Evolutionary conservation across 1,140 invertebrate genomes (phyloP).

Genomic region (Neodiprion fabricii): DNA sequence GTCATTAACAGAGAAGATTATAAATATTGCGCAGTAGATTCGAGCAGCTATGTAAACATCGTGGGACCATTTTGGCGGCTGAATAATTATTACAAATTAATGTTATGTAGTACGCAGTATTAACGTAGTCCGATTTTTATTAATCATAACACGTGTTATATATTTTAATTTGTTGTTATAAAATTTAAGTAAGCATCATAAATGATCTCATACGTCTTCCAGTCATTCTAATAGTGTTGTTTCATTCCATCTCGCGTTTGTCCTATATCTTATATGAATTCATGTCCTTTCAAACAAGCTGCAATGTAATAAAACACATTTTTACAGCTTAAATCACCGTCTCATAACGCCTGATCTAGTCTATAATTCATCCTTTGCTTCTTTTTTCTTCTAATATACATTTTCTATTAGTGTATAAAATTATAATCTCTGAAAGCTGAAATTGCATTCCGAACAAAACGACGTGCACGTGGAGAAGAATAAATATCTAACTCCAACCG

Average conservation of each 20-base stretch:
- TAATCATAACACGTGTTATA: neutral
- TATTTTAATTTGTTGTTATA: constrained; percentile 20
- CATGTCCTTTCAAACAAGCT: neutral
- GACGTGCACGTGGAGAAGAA: too few species aligned
- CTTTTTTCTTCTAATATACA: too few species aligned
- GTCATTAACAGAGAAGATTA: neutral
- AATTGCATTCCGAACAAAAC: too few species aligned
- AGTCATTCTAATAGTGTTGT: constrained; percentile 27
- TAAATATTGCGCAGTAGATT: neutral
- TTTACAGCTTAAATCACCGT: neutral
- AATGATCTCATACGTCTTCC: constrained; percentile 45
- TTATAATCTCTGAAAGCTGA: too few species aligned
- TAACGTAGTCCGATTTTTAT: neutral
- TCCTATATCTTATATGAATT: neutral
- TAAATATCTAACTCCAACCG: too few species aligned
- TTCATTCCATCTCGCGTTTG: neutral
- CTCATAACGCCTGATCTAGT: too few species aligned
- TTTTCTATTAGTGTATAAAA: too few species aligned
- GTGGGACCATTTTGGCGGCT: constrained; percentile 35
- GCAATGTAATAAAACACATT: constrained; percentile 6
- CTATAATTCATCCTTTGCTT: too few species aligned
- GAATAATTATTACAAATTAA: neutral
- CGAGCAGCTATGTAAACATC: neutral
- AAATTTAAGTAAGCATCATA: constrained; percentile 24
- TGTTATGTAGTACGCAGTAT: neutral